A percentile compares a stretch with the other conserved stretches of the same genome.
Evolutionary conservation across 2,888 invertebrate species (phyloP).

Genomic region (Drosophila paramelanica): DNA sequence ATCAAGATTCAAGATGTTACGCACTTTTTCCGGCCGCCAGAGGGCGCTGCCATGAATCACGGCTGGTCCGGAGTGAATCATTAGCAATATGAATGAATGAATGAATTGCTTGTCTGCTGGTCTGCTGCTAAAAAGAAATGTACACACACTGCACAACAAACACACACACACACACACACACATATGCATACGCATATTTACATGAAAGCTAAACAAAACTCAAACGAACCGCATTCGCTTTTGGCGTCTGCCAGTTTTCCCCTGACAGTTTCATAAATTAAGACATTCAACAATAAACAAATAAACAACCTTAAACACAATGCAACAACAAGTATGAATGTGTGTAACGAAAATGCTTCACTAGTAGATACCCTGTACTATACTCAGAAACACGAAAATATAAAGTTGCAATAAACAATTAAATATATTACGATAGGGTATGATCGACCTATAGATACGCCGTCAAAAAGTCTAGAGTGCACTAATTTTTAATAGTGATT

Average conservation of each 20-base stretch:
- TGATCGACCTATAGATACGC: neutral
- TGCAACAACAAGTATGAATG: constrained; percentile 35
- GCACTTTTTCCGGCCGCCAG: constrained; percentile 39
- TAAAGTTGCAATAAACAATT: no score
- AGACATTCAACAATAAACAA: constrained; percentile 79
- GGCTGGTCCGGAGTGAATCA: constrained; percentile 48
- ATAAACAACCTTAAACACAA: constrained; percentile 53
- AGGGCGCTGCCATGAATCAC: constrained; percentile 49
- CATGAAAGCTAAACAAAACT: constrained; percentile 43
- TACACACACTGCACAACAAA: constrained; percentile 16
- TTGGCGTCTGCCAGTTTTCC: constrained; percentile 41
- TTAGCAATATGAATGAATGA: constrained; percentile 46
- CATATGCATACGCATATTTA: constrained; percentile 6
- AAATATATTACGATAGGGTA: neutral
- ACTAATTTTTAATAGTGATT: no score
- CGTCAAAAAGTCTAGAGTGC: neutral
- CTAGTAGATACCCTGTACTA: constrained; percentile 10
- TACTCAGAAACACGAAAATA: neutral
- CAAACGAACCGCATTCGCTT: constrained; percentile 47
- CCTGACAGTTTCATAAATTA: constrained; percentile 78
- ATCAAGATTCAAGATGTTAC: constrained; percentile 51
- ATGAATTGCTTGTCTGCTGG: constrained; percentile 50
- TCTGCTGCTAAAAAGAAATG: constrained; percentile 39
- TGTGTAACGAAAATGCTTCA: neutral
- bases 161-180: neutral